Evolutionary conservation across 2,888 invertebrate genomes (phyloP).

Genomic region (Petrolisthes manimaculis): DNA sequence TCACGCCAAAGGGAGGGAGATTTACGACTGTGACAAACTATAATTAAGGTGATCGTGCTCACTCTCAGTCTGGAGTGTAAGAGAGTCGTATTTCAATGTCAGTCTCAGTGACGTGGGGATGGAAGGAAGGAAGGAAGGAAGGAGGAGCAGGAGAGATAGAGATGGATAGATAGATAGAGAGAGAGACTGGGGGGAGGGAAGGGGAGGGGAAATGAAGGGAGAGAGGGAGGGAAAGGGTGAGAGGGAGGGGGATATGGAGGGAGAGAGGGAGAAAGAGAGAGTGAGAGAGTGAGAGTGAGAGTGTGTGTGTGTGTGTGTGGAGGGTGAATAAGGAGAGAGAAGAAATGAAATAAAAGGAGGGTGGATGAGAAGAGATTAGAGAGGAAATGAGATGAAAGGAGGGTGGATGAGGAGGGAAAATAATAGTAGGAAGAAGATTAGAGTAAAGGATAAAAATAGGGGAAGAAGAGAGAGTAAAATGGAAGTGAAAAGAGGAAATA

Average conservation of each 20-base stretch:
- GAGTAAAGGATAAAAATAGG: neutral
- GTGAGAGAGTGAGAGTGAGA: no score
- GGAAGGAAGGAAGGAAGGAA: no score
- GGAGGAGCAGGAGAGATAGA: no score
- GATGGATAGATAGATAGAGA: neutral
- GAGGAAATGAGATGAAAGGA: neutral
- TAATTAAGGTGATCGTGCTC: conserved; percentile 30
- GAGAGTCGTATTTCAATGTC: conserved; percentile 28
- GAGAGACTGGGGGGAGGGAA: neutral
- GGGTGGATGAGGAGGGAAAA: no score
- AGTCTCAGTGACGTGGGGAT: no score
- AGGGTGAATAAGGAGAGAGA: neutral
- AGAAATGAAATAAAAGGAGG: neutral
- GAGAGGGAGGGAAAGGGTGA: no score
- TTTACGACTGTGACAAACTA: conserved; percentile 22
- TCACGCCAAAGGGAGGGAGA: no score
- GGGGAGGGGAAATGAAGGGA: neutral
- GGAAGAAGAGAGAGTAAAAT: neutral
- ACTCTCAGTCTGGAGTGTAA: conserved; percentile 17
- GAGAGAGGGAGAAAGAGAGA: no score
- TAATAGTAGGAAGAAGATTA: neutral
- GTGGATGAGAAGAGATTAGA: neutral
- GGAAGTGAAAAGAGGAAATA: neutral
- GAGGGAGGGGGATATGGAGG: no score
- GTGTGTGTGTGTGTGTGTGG: no score